phyloP scores from a whole-genome alignment of 2,113 vertebrate genomes.

The Irena cyanogastra region DNA sequence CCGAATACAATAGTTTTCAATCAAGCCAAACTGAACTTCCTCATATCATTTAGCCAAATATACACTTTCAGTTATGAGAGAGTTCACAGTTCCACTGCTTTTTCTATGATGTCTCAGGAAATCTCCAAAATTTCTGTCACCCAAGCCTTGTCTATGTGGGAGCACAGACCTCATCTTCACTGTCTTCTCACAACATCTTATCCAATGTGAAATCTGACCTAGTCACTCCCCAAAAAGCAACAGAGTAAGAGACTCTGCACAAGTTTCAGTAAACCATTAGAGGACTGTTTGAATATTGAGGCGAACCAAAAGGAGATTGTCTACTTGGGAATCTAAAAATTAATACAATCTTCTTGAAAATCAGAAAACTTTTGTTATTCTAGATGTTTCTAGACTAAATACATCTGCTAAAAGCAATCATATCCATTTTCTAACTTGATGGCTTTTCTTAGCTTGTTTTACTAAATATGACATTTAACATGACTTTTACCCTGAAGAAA shows the following conservation, averaged over 20 bases:
- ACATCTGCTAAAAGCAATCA: not conserved
- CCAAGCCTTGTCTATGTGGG: not conserved
- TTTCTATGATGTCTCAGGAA: not conserved
- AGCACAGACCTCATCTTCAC: not conserved
- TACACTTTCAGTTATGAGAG: not conserved
- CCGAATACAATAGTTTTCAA: not conserved
- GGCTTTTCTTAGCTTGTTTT: not conserved
- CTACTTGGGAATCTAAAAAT: not conserved
- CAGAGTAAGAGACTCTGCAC: not conserved
- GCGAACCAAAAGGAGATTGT: not conserved
- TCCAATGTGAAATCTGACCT: not conserved
- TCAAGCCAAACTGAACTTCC: not conserved
- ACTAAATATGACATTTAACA: not conserved
- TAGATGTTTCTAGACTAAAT: not conserved
- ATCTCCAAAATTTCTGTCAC: not conserved
- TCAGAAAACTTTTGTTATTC: not conserved
- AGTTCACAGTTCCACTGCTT: not conserved
- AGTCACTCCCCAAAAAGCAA: not conserved
- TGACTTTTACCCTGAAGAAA: not conserved
- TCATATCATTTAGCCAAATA: not conserved
- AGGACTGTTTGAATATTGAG: not conserved
- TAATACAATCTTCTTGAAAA: not conserved
- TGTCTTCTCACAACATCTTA: not conserved
- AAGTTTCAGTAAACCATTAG: not conserved
- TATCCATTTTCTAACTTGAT: not conserved